These are phyloP conservation scores for Spodoptera littoralis DNA, from an alignment of 2,888 invertebrate species.

Conservation along the genomic window DNA sequence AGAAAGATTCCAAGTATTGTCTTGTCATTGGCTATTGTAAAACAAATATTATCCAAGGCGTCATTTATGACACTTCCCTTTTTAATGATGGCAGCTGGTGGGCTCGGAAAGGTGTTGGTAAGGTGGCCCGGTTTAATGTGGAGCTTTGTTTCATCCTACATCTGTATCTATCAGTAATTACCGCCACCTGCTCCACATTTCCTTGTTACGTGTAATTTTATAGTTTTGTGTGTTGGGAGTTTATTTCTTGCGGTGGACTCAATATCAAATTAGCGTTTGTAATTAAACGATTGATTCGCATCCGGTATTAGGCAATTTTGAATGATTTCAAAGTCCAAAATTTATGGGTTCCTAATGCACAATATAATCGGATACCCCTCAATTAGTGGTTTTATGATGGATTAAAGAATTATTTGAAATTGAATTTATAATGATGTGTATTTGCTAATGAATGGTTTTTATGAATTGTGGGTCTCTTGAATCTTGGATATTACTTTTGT, in stretches of 20 bases:
- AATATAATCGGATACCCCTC: slow-evolving; percentile 18
- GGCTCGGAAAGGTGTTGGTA: slow-evolving; percentile 60
- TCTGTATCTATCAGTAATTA: slow-evolving; percentile 75
- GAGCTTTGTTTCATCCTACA: slow-evolving; percentile 61
- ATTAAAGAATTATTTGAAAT: slow-evolving; percentile 21
- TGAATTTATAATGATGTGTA: slow-evolving; percentile 13
- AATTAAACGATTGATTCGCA: slow-evolving; percentile 52
- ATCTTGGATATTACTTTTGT: slow-evolving; percentile 16
- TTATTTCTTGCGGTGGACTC: slow-evolving; percentile 52
- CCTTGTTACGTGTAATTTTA: slow-evolving; percentile 59
- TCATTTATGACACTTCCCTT: slow-evolving; percentile 80
- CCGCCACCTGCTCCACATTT: slow-evolving; percentile 74
- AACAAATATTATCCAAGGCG: slow-evolving; percentile 73
- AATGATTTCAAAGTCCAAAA: slow-evolving; percentile 9
- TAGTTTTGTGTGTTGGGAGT: slow-evolving; percentile 43
- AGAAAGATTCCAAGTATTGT: slow-evolving; percentile 61
- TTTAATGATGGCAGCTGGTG: slow-evolving; percentile 77
- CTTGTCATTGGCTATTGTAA: slow-evolving; percentile 71
- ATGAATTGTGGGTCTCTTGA: slow-evolving; percentile 3
- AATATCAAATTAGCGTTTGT: slow-evolving; percentile 39
- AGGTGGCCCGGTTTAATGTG: slow-evolving; percentile 56
- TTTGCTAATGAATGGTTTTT: slow-evolving; percentile 11
- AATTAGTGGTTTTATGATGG: slow-evolving; percentile 32
- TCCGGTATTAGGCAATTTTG: slow-evolving; percentile 35
- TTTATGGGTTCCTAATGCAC: slow-evolving; percentile 26